Base-by-base conservation (phyloP, 2,888 invertebrate species). In the Deilephila porcellus region DNA sequence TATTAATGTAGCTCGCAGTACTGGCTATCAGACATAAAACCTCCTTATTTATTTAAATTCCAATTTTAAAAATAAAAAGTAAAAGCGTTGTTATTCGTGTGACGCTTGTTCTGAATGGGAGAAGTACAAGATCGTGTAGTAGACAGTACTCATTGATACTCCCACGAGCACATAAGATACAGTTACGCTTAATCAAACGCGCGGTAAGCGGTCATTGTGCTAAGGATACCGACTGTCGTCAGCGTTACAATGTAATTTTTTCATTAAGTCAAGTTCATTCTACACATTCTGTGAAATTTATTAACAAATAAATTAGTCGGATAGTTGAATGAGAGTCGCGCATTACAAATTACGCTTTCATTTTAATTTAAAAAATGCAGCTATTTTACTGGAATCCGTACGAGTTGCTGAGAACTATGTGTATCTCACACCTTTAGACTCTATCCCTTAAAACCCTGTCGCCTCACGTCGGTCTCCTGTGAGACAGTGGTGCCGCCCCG, bases 141-240 rank as follows among this genome's bases (percentile, higher is more conserved):
- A 67, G 67, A 67, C 52, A 52, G 52, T 67, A 67, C 17, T 67
- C 67, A 67, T 67, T 67, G 67, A 17, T 67, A 67, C 67, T 25
- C 67, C 67, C 67, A 67, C 67, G 25, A 52, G 67, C 67, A 67
- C 67, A 67, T 67, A 67, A 67, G 67, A 67, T 67, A 67, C 67
- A 67, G 67, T 67, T 67, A 67, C 67, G 67, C 25, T 67, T 52
- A 67, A 67, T 67, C 67, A 67, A 67, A 67, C 67, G 25, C 67
- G 67, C 67, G 67, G 45, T 67, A 52, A 67, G 67, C 67, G 67
- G 67, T 67, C 67, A 67, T 67, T 67, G 67, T 67, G 67, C 67
- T 67, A 67, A 67, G 67, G 67, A 67, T 67, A 67, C 67, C 45
- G 45, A 67, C 52, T 67, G 52, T 67, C 25, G 64, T 52, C 67